Percentiles rank a stretch among this genome's conserved stretches.
Conservation (phyloP, 2,113 vertebrate species). For the Danionella cerebrum region DNA sequence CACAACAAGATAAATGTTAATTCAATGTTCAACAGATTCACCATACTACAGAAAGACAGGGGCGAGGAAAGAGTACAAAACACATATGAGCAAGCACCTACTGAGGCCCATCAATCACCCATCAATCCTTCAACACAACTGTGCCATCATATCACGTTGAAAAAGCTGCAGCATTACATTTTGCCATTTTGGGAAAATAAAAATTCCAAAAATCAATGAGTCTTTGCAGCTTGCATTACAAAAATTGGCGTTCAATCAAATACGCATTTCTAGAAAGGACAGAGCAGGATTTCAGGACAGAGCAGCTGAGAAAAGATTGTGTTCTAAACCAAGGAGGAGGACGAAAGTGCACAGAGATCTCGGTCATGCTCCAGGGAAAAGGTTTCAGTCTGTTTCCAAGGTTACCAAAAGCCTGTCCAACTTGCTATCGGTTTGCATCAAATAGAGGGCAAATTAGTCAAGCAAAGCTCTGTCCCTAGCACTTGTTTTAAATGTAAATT, state of each 20-base stretch:
- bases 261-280: too few relatives aligned
- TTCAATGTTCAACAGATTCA: constrained; percentile 1
- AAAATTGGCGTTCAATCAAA: neutral
- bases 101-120: neutral
- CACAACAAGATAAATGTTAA: too few relatives aligned
- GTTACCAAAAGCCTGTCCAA: constrained; percentile 70
- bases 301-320: constrained; percentile 47
- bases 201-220: neutral
- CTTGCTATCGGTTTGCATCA: constrained; percentile 66
- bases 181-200: neutral
- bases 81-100: constrained; percentile 4
- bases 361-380: constrained; percentile 63
- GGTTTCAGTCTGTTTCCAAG: constrained; percentile 69
- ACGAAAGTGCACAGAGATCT: constrained; percentile 59
- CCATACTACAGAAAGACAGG: neutral
- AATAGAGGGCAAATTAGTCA: constrained; percentile 58
- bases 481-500: constrained; percentile 63
- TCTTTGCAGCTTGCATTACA: neutral
- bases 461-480: constrained; percentile 48
- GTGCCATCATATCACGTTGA: neutral
- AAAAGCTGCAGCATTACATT: neutral
- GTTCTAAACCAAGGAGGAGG: constrained; percentile 51
- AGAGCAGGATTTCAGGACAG: constrained; percentile 43
- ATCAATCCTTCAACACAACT: constrained; percentile 7
- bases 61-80: neutral